Evolutionary conservation across 2,113 vertebrate species (phyloP).

Genomic region (Lycaon pictus): DNA sequence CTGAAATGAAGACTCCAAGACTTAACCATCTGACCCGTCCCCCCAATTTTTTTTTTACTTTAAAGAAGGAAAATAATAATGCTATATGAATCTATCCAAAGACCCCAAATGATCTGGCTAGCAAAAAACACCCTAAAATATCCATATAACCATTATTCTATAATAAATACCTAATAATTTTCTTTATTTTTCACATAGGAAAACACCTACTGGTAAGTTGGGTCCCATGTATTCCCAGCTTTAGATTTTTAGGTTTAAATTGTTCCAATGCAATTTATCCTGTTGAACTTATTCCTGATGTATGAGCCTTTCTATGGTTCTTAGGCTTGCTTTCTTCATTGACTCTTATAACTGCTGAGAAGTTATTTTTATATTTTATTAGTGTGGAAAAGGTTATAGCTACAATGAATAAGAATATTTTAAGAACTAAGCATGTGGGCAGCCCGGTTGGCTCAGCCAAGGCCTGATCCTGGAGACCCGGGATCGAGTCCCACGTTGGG

Average conservation of each 20-base stretch:
- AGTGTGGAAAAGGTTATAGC: neutral
- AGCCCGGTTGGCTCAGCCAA: too few species aligned
- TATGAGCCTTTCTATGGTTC: neutral
- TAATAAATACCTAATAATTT: neutral
- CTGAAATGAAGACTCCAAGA: neutral
- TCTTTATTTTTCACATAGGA: neutral
- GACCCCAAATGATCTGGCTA: neutral
- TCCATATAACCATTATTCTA: neutral
- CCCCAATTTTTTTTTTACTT: neutral
- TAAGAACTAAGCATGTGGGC: neutral
- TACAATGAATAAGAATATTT: neutral
- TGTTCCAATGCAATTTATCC: neutral
- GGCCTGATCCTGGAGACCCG: too few species aligned
- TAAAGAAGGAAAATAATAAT: neutral
- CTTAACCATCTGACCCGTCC: neutral
- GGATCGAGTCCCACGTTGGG: too few species aligned
- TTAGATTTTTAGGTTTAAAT: neutral
- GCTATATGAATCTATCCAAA: neutral
- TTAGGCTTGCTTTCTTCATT: neutral
- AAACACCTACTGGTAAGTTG: neutral
- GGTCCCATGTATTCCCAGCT: fast-evolving
- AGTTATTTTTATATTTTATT: neutral
- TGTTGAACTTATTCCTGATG: neutral
- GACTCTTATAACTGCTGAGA: neutral
- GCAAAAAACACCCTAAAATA: neutral